Evolutionary conservation across 2,888 invertebrate genomes (phyloP).

Genomic region (Cabera pusaria): DNA sequence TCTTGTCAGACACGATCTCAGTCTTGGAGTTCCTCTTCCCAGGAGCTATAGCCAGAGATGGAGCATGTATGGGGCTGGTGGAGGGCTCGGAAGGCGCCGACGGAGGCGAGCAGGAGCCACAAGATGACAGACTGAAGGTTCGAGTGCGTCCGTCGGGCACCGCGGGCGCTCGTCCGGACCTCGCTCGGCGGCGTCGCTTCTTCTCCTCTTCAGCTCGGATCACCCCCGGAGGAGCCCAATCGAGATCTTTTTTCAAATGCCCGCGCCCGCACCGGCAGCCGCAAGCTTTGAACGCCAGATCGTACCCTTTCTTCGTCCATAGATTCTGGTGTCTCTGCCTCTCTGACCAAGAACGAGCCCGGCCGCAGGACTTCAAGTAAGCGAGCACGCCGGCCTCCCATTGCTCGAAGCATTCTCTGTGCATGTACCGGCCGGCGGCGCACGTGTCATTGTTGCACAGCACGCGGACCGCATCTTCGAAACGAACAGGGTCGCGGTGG

Average conservation of each 20-base stretch:
- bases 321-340: constrained; percentile 96
- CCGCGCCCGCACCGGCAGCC: constrained; percentile 96
- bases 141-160: constrained; percentile 83
- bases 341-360: constrained; percentile 97
- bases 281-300: constrained; percentile 97
- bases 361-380: constrained; percentile 94
- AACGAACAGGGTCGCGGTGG: constrained; percentile 84
- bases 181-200: constrained; percentile 68
- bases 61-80: constrained; percentile 87
- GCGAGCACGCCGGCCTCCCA: constrained; percentile 96
- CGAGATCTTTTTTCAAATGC: constrained; percentile 96
- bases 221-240: constrained; percentile 92
- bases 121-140: constrained; percentile 90
- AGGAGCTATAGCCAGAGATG: constrained; percentile 74
- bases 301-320: constrained; percentile 99
- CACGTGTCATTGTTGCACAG: constrained; percentile 98
- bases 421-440: constrained; percentile 95
- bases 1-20: constrained; percentile 90
- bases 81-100: constrained; percentile 90
- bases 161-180: constrained; percentile 64
- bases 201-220: constrained; percentile 76
- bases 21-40: constrained; percentile 89
- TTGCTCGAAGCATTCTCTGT: constrained; percentile 96
- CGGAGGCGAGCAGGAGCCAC: constrained; percentile 92
- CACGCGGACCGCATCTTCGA: constrained; percentile 93